Evolutionary conservation across 2,888 invertebrate genomes (phyloP).

Genomic region (Drosophila maculinotata): DNA sequence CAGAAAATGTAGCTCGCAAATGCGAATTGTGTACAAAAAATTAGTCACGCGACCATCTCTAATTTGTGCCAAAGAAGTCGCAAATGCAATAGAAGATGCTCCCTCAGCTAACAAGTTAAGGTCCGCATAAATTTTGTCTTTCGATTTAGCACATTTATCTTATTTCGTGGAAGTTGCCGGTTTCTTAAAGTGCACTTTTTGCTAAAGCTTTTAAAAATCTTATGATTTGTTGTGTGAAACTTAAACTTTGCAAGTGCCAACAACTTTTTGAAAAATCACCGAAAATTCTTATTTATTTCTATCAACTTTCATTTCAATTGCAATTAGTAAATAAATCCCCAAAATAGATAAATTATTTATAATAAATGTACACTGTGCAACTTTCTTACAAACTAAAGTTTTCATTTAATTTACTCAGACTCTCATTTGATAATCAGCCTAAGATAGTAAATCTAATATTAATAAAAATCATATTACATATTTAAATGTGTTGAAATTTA

Average conservation of each 20-base stretch:
- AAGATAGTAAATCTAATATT: too few species aligned
- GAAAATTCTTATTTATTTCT: neutral
- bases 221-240: neutral
- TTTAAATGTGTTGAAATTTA: too few species aligned
- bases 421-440: too few species aligned
- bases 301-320: neutral
- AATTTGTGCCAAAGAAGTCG: slow-evolving; percentile 1
- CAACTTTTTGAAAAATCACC: neutral
- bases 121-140: slow-evolving; percentile 11
- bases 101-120: slow-evolving; percentile 17
- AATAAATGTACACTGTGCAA: too few species aligned
- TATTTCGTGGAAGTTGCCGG: neutral
- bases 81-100: slow-evolving; percentile 1
- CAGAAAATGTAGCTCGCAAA: too few species aligned
- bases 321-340: neutral
- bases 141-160: slow-evolving; percentile 7
- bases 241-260: neutral
- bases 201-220: neutral
- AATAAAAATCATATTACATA: too few species aligned
- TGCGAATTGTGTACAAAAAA: too few species aligned
- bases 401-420: too few species aligned
- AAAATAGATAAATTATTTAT: too few species aligned
- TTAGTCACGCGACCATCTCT: too few species aligned
- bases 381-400: too few species aligned
- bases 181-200: neutral